These are phyloP conservation scores for Latheticus oryzae DNA, from an alignment of 2,888 invertebrate genomes.

Conservation along the genomic window DNA sequence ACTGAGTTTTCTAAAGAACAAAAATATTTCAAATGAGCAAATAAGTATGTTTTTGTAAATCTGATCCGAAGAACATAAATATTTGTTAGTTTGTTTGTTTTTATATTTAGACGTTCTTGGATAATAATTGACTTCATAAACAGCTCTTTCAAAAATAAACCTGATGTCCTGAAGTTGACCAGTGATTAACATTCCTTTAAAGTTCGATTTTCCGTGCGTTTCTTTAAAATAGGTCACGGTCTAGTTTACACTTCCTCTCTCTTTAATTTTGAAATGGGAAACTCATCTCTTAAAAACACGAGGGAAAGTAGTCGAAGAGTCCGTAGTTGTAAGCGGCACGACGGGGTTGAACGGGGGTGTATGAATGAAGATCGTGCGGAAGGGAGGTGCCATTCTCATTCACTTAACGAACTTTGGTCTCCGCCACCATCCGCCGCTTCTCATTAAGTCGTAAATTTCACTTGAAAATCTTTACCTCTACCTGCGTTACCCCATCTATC, in stretches of 20 bases:
- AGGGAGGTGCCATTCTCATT: conserved; percentile 53
- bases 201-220: conserved; percentile 28
- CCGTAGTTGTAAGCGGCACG: conserved; percentile 46
- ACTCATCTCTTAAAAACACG: conserved; percentile 64
- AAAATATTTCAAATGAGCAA: too few relatives aligned
- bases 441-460: conserved; percentile 1
- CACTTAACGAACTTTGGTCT: conserved; percentile 57
- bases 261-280: conserved; percentile 65
- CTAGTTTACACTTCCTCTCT: conserved; percentile 63
- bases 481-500: conserved; percentile 25
- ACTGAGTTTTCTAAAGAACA: too few relatives aligned
- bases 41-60: too few relatives aligned
- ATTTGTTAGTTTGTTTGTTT: too few relatives aligned
- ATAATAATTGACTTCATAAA: too few relatives aligned
- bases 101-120: too few relatives aligned
- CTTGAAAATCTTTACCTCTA: too few relatives aligned
- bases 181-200: too few relatives aligned
- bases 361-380: conserved; percentile 52
- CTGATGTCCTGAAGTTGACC: too few relatives aligned
- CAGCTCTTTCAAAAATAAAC: too few relatives aligned
- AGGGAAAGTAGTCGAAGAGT: conserved; percentile 54
- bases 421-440: conserved; percentile 30
- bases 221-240: conserved; percentile 61
- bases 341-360: conserved; percentile 38
- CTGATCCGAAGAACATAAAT: too few relatives aligned